Evolutionary conservation across 2,797 vertebrate genomes (phyloP), one percentile per base, ranked within the genome.

Genomic region (Siniperca obscura): DNA sequence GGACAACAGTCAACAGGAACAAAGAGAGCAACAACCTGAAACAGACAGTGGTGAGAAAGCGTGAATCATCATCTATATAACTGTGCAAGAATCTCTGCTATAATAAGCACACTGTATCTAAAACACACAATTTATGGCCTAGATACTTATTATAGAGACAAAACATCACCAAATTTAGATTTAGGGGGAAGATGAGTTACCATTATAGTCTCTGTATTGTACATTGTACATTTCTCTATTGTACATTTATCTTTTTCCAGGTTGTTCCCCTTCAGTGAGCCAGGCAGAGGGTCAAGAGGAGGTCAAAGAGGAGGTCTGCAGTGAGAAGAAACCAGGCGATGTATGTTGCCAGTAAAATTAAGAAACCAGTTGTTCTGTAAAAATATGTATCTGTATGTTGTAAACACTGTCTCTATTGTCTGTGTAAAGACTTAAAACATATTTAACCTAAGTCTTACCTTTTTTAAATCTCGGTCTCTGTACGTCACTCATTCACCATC

Each of bases 271-370:
- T 0, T 76, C 89, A 86, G 91, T 10, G 69, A 87, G 62, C 59
- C 87, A 52, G 34, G 57, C 87, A 56, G 94, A 91, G n/a, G 85
- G 74, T 56, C 82, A 86, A 3, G 90, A 92, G 7, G 91, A 88
- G 16, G 46, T 12, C 46, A 90, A 88, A 71, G 86, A 87, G 30
- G 86, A 93, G 64, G 75, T 59, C 53, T 34, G 69, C 69, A 87
- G 55, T 6, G 87, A 90, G 34, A 89, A 82, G 44, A 93, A 86
- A 81, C 65, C 86, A 17, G 83, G 92, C 5, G 74, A 91, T 8
- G 94, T 94, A 84, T 3, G 91, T 69, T 59, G 13, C 1, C 22
- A 30, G 8, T 10, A 21, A 36, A 40, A 2, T 55, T 42, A 3
- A 57, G 4, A 30, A 48, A 40, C 4, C 3, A 21, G 30, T 50